A percentile compares a stretch with the other conserved stretches of the same genome.
Conservation (phyloP, 2,113 vertebrate genomes). For the Paramormyrops kingsleyae region DNA sequence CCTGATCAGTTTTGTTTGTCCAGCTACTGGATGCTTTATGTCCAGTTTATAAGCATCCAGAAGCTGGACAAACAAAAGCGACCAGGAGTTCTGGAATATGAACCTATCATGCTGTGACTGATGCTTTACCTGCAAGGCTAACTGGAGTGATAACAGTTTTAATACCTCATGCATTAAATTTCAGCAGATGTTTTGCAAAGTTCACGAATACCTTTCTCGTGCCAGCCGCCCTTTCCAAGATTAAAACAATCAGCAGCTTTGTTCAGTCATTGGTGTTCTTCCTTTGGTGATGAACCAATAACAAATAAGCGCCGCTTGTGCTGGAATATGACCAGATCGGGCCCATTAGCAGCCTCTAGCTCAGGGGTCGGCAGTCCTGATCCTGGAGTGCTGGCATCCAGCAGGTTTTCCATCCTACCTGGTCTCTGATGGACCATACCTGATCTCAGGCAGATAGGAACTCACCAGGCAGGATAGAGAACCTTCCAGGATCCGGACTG, state of each 20-base stretch:
- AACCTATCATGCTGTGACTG: neutral
- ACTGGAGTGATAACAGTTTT: neutral
- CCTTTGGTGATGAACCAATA: neutral
- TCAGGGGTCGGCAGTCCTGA: neutral
- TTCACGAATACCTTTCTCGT: neutral
- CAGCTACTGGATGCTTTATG: neutral
- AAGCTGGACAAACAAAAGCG: neutral
- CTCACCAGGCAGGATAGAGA: neutral
- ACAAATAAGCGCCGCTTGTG: neutral
- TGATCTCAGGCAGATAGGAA: neutral
- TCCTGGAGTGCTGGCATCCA: neutral
- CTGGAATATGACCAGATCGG: neutral
- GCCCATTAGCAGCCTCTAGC: neutral
- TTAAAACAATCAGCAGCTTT: neutral
- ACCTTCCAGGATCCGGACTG: neutral
- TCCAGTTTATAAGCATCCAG: neutral
- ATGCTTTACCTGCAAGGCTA: neutral
- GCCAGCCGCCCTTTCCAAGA: neutral
- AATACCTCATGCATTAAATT: neutral
- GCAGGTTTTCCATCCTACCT: neutral
- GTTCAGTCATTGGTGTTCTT: neutral
- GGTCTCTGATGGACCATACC: neutral
- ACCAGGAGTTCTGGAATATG: neutral
- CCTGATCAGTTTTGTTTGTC: neutral
- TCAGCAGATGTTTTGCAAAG: neutral